Evolutionary conservation across 2,113 vertebrate genomes (phyloP).

Genomic region (Podilymbus podiceps): DNA sequence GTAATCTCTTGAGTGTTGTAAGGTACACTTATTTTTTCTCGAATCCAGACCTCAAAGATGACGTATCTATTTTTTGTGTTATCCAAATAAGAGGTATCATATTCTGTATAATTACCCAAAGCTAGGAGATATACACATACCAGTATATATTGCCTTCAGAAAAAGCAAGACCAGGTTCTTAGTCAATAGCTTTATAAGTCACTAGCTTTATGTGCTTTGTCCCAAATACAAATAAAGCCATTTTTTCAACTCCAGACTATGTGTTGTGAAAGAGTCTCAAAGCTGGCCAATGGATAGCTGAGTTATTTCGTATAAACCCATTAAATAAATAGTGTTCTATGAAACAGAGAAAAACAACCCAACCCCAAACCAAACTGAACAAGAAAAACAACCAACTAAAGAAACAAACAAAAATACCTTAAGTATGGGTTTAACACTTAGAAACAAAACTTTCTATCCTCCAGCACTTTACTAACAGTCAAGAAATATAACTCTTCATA

Average conservation of each 20-base stretch:
- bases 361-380: neutral
- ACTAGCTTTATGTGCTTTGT: neutral
- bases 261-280: neutral
- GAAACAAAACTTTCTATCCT: neutral
- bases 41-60: neutral
- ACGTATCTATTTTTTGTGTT: neutral
- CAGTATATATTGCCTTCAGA: neutral
- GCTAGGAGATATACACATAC: neutral
- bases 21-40: neutral
- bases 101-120: neutral
- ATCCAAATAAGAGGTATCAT: neutral
- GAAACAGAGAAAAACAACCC: neutral
- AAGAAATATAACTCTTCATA: neutral
- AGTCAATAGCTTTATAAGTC: neutral
- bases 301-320: neutral
- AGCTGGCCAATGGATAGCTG: neutral
- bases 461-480: neutral
- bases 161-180: neutral
- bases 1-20: neutral
- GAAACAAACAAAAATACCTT: neutral
- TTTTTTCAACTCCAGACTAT: neutral
- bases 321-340: neutral
- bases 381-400: neutral
- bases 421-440: neutral
- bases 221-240: neutral